Evolutionary conservation across 2,113 vertebrate species (phyloP), one percentile per base, ranked within the genome.

Genomic region (Phycodurus eques): DNA sequence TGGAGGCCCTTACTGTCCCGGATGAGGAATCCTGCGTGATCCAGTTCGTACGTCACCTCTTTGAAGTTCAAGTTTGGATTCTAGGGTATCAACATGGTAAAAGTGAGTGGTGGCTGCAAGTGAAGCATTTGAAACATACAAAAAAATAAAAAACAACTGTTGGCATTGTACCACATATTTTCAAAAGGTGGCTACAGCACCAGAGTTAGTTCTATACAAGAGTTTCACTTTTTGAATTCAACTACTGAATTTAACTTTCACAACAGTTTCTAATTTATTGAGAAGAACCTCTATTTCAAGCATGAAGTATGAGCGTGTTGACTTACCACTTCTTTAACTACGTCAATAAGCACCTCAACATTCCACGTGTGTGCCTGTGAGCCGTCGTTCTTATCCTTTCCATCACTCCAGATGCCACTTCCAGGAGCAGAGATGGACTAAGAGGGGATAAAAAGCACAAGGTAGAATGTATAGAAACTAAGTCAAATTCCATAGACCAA

Each of bases 361-460:
- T 99, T 99, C 98, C 98, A 99, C 0, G 96, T 97, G 84, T 98
- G 96, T 13, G 92, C 93, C 92, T 99, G 98, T 11, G 95, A 92
- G 60, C 95, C 92, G 0, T 99, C 98, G 31, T 93, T 98, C 89
- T 99, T 99, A 90, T 99, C 98, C 73, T 99, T 99, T 5, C 97
- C 97, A 43, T 99, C 98, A 77, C 98, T 99, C 98, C 98, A 99
- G 88, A 99, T 98, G 15, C 98, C 96, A 89, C 96, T 97, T 66
- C 96, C 97, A 81, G 98, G 98, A 87, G 95, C 94, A 68, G 96
- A 95, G 83, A 99, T 98, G 59, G 96, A 96, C 98, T 99, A 69
- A 0, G 46, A 67, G 43, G 76, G 47, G 47, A 61, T 66, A 66
- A 4, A 47, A 67, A 67, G 14, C 12, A 31, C 46, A 4, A 1